Base-by-base conservation (phyloP, 2,797 vertebrate species). In the Spea hammondii region DNA sequence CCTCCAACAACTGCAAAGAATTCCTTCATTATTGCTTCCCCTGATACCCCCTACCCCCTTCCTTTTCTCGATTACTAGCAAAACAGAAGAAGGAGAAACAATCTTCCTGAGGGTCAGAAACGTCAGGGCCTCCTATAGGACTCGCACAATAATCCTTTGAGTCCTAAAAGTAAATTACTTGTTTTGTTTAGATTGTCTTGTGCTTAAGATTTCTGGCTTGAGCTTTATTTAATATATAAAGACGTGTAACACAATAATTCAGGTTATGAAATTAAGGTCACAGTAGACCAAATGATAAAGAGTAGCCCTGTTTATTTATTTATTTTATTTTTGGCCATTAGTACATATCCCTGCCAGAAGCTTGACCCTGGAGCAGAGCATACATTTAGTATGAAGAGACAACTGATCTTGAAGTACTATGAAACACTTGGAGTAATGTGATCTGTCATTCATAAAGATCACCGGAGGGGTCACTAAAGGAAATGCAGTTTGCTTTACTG, bases 111-210 rank as follows among this genome's bases (percentile, higher is more conserved):
- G 59, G 76, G 74, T 69, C 54, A 51, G 54, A 74, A 71, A 65
- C 2, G 76, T 67, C 74, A 77, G 60, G 54, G 70, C 57, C 73
- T 75, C 77, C 72, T 74, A 82, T 6, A 11, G 46, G 66, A 57
- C 76, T 82, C 50, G 67, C 82, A 87, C 79, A 81, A 76, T 81
- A 81, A 76, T 55, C 65, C 74, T 77, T 82, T 82, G 79, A 82
- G 74, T 76, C 60, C 45, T 50, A 73, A 69, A 77, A 82, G 74
- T 64, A 53, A 77, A 82, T 72, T 82, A 73, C 73, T 68, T 51
- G 59, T 70, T 73, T 72, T 72, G 69, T 66, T 81, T 62, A 76
- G n/a, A 55, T 66, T 64, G 59, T 60, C 60, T 47, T 59, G 14
- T 76, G 8, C 45, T 60, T 57, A 46, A 64, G n/a, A 68, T 68